Evolutionary conservation across 2,113 vertebrate species (phyloP).

Genomic region (Chascanopsetta lugubris): DNA sequence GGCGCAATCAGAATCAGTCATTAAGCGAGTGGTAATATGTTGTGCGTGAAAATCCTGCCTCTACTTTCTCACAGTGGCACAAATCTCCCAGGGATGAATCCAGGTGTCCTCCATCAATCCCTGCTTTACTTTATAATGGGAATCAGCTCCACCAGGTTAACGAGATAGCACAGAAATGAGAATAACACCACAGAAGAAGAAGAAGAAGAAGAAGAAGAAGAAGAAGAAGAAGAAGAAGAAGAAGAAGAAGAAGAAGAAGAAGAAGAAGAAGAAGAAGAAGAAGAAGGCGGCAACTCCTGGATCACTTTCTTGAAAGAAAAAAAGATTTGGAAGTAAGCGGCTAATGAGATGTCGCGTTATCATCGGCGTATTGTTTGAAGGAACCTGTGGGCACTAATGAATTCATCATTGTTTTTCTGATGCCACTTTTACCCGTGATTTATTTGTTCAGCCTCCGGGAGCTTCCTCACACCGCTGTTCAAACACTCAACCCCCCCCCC

Average conservation of each 20-base stretch:
- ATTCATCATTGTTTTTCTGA: conserved; percentile 37
- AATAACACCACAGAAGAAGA: neutral
- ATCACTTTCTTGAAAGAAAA: no score
- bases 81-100: neutral
- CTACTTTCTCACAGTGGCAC: neutral
- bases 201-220: neutral
- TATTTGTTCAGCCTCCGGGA: conserved; percentile 25
- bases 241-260: neutral
- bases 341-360: neutral
- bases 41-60: neutral
- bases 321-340: neutral
- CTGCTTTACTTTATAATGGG: conserved; percentile 4
- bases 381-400: conserved; percentile 5
- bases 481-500: no score
- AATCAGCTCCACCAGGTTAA: neutral
- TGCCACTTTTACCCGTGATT: conserved; percentile 20
- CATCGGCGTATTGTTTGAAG: neutral
- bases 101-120: neutral
- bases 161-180: neutral
- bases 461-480: neutral
- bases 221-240: neutral
- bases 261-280: neutral
- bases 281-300: neutral
- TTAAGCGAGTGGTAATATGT: neutral
- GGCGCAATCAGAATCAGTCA: conserved; percentile 19